Conservation (phyloP, 2,888 invertebrate species). For the Heliconius erato region DNA sequence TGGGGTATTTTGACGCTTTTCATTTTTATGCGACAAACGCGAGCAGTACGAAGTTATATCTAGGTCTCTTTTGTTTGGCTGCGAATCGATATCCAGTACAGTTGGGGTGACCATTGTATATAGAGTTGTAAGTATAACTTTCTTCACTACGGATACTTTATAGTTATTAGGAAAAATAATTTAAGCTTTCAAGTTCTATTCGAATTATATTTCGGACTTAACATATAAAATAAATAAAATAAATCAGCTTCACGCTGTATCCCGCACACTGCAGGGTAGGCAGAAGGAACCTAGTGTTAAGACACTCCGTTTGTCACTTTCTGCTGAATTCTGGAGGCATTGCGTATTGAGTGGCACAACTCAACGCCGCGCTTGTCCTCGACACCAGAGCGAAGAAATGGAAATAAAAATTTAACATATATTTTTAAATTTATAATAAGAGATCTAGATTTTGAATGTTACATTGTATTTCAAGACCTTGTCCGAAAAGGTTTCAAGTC, state of each 20-base stretch:
- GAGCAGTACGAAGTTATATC: slow-evolving; percentile 69
- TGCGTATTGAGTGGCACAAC: too few species aligned
- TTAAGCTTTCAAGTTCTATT: not conserved
- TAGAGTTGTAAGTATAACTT: slow-evolving; percentile 27
- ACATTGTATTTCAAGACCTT: not conserved
- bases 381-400: too few species aligned
- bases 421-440: not conserved
- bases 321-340: too few species aligned
- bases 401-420: not conserved
- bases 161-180: not conserved
- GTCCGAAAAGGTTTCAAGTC: not conserved
- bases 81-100: slow-evolving; percentile 75
- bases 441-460: not conserved
- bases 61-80: slow-evolving; percentile 69
- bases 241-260: too few species aligned
- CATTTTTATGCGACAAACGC: slow-evolving; percentile 80
- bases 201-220: not conserved
- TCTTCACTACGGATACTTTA: not conserved
- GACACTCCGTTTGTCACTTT: too few species aligned
- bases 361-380: too few species aligned
- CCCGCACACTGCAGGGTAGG: too few species aligned
- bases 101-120: slow-evolving; percentile 72
- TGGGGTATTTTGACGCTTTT: slow-evolving; percentile 69
- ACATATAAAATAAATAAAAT: not conserved
- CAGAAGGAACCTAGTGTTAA: too few species aligned